phyloP scores from a whole-genome alignment of 2,888 invertebrate genomes.

The Drosophila quinaria region DNA sequence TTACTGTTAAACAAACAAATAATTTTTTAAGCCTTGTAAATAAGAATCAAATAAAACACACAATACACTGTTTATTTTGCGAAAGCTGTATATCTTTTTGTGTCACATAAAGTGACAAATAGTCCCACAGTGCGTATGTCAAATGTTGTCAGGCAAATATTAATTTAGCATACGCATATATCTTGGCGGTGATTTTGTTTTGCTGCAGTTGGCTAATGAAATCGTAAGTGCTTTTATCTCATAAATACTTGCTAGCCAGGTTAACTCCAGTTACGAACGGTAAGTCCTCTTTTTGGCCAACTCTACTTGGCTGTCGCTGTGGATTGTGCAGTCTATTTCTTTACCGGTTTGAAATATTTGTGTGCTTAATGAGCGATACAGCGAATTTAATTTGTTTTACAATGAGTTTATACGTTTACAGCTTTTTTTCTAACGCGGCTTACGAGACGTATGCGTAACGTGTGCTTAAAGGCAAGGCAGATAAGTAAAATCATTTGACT shows the following conservation, averaged over 20 bases:
- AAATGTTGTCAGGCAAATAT: slow-evolving; percentile 61
- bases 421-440: not conserved
- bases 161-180: slow-evolving; percentile 56
- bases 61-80: not conserved
- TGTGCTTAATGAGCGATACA: slow-evolving; percentile 60
- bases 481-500: slow-evolving; percentile 37
- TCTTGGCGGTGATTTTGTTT: slow-evolving; percentile 64
- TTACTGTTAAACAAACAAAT: too few species aligned
- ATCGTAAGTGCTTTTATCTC: slow-evolving; percentile 79
- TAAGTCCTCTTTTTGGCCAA: not conserved
- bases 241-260: slow-evolving; percentile 69
- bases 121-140: slow-evolving; percentile 44
- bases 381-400: slow-evolving; percentile 55
- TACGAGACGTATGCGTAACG: slow-evolving; percentile 50
- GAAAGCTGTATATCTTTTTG: not conserved
- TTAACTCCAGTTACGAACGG: slow-evolving; percentile 20
- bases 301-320: not conserved
- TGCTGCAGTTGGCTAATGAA: slow-evolving; percentile 77
- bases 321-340: slow-evolving; percentile 46
- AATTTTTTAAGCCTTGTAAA: too few species aligned
- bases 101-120: not conserved
- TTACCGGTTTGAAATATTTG: slow-evolving; percentile 63
- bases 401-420: slow-evolving; percentile 32
- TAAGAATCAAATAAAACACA: not conserved
- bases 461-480: slow-evolving; percentile 22